A percentile compares a stretch with the other conserved stretches of the same genome.
Evolutionary conservation across 2,113 vertebrate genomes (phyloP).

Genomic region (Ranitomeya variabilis): DNA sequence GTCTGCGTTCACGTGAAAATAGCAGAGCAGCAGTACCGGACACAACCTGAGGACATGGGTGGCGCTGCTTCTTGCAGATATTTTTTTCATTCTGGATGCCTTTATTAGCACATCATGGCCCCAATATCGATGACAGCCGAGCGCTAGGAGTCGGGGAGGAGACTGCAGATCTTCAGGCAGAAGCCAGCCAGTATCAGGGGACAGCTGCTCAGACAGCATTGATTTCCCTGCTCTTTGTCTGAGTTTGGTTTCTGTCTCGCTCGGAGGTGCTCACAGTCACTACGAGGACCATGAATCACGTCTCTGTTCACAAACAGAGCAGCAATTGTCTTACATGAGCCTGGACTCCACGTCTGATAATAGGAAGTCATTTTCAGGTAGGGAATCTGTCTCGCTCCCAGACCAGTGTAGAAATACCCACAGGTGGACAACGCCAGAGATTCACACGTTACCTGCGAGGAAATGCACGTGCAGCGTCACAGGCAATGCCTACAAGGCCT

Average conservation of each 20-base stretch:
- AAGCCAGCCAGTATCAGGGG: slow-evolving; percentile 60
- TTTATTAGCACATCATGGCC: not conserved
- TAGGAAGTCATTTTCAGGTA: slow-evolving; percentile 79
- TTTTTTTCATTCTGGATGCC: not conserved
- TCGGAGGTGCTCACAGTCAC: slow-evolving; percentile 78
- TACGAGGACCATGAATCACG: slow-evolving; percentile 78
- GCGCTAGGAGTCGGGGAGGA: not conserved
- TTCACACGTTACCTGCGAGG: too few species aligned
- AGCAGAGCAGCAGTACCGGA: not conserved
- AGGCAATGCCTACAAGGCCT: not conserved
- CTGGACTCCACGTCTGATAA: slow-evolving; percentile 75
- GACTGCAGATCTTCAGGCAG: not conserved
- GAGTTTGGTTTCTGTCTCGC: slow-evolving; percentile 75
- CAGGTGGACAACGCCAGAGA: not conserved
- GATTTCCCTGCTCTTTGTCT: slow-evolving; percentile 77
- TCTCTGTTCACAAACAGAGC: slow-evolving; percentile 78
- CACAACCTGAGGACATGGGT: not conserved
- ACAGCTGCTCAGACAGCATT: slow-evolving; percentile 69
- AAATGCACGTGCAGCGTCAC: not conserved
- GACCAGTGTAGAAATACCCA: slow-evolving; percentile 43
- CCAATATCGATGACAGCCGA: not conserved
- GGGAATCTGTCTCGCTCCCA: slow-evolving; percentile 72
- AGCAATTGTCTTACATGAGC: slow-evolving; percentile 79
- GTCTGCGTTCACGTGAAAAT: not conserved
- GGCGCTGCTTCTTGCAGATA: not conserved